Evolutionary conservation across 2,113 vertebrate species (phyloP), one percentile per base, ranked within the genome.

Genomic region (Laterallus jamaicensis): DNA sequence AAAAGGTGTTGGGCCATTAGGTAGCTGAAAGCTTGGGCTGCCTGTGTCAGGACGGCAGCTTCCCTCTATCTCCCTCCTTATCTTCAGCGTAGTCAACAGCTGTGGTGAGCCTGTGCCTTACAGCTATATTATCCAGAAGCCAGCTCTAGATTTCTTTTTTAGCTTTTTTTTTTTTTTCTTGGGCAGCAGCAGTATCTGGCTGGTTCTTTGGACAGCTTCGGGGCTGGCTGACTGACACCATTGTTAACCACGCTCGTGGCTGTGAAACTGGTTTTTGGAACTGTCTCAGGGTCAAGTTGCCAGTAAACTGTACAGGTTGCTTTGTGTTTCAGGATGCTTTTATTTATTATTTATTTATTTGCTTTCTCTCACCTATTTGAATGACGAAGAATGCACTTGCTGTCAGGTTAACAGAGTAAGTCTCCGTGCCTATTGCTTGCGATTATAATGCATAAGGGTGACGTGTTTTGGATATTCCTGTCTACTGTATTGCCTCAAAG

Each of bases 111-210:
- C 95, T 63, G 92, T 97, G 94, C 94, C 94, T 98, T 97, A 97
- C 97, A 97, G 96, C 95, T 98, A 84, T 97, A 96, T 98, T 98
- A 97, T 92, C 95, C 92, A 90, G 95, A 96, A 95, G 69, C 86
- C 89, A 92, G 91, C 88, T 95, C 93, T 92, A 83, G 95, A 95
- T 26, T 54, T 54, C 7, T 71, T 90, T 87, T 59, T 70, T 94
- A 66, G 7, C 44, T 47, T 76, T 88, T 87, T 94, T 54, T 54
- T 54, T 54, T 54, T 76, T 90, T 87, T 64, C 78, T 94, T 68
- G 47, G 74, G 73, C 75, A 21, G 87, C 93, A 92, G 93, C 95
- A 93, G 80, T 96, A 85, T 95, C 90, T 94, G 95, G 71, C 95
- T 97, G 88, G 67, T 76, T 90, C 96, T 94, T 85, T 90, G 96